These are phyloP conservation scores for Liodrosophila aerea DNA, from an alignment of 2,888 invertebrate species.

Conservation along the genomic window DNA sequence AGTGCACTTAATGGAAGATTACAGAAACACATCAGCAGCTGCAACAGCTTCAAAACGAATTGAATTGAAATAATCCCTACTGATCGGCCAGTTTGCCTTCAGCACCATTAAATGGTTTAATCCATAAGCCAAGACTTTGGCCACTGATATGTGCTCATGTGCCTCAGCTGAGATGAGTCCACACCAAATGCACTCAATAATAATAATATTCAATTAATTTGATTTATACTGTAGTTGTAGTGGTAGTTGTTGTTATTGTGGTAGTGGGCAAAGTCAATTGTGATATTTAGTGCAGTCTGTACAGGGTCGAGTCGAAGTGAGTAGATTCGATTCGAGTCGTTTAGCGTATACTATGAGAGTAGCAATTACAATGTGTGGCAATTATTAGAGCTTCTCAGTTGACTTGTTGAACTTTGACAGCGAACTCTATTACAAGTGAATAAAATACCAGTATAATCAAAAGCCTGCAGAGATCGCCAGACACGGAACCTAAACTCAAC, in stretches of 20 bases:
- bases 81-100: no score
- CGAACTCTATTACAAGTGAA: slow-evolving; percentile 11
- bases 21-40: no score
- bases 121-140: neutral
- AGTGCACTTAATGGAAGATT: no score
- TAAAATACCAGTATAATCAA: slow-evolving; percentile 27
- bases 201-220: slow-evolving; percentile 69
- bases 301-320: slow-evolving; percentile 13
- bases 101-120: neutral
- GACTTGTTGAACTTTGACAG: slow-evolving; percentile 61
- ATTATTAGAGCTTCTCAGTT: slow-evolving; percentile 48
- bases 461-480: slow-evolving; percentile 13
- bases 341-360: neutral
- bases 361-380: slow-evolving; percentile 22
- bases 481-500: neutral
- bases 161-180: slow-evolving; percentile 27
- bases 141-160: slow-evolving; percentile 2
- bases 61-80: no score
- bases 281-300: slow-evolving; percentile 47
- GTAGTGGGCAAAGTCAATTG: slow-evolving; percentile 68
- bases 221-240: slow-evolving; percentile 39
- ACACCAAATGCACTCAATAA: slow-evolving; percentile 34
- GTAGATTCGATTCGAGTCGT: slow-evolving; percentile 18
- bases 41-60: no score
- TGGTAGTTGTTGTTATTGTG: slow-evolving; percentile 12